Percentiles rank a stretch among this genome's conserved stretches.
These are phyloP conservation scores for Camelus bactrianus DNA, from an alignment of 2,113 vertebrate species.

Conservation along the genomic window DNA sequence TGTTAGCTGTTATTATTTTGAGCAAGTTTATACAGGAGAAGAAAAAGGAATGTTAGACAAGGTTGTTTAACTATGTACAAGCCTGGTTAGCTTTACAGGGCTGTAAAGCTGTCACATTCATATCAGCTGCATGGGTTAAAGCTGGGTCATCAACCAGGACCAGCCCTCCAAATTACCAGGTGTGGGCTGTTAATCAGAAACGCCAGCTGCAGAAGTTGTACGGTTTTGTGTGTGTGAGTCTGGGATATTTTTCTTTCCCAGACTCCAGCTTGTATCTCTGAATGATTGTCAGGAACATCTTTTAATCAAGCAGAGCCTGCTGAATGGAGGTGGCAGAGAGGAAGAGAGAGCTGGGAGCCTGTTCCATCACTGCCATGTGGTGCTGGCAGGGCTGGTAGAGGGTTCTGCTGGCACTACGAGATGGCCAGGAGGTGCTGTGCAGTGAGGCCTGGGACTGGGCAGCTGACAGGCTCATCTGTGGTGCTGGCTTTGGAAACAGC, in stretches of 20 bases:
- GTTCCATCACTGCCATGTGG: not conserved
- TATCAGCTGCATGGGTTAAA: slow-evolving; percentile 67
- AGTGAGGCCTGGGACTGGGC: not conserved
- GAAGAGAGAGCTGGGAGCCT: not conserved
- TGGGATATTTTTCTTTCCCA: not conserved
- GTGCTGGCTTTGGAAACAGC: slow-evolving; percentile 45
- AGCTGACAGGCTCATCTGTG: slow-evolving; percentile 40
- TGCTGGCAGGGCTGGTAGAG: not conserved
- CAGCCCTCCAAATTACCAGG: not conserved
- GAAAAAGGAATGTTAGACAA: slow-evolving; percentile 63
- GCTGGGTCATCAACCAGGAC: slow-evolving; percentile 52
- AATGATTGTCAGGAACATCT: slow-evolving; percentile 29
- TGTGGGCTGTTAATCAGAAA: slow-evolving; percentile 58
- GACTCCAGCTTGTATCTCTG: not conserved
- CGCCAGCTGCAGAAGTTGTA: not conserved
- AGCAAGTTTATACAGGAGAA: slow-evolving; percentile 56
- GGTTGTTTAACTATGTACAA: slow-evolving; percentile 53
- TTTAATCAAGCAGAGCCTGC: slow-evolving; percentile 33
- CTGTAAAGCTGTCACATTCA: slow-evolving; percentile 69
- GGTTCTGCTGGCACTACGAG: not conserved
- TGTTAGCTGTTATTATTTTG: not conserved
- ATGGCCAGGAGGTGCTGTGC: not conserved
- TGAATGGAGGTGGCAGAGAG: not conserved
- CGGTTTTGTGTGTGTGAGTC: not conserved
- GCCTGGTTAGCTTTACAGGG: slow-evolving; percentile 74